Base-by-base conservation (phyloP, 1,140 invertebrate species). In the Gryon sp. region DNA sequence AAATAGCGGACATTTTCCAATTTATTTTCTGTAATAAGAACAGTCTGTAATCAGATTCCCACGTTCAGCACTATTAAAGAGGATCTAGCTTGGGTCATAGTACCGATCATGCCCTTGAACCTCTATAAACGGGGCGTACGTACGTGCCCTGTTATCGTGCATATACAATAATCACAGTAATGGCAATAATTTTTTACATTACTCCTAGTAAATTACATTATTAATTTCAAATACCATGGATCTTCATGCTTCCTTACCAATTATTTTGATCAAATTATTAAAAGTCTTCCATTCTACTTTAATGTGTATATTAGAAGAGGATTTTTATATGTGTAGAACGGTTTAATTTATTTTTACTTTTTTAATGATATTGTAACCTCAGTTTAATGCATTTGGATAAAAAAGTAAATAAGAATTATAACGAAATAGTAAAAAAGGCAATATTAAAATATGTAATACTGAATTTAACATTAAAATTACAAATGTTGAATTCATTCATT, bases 51-150 rank as follows among this genome's bases (percentile, higher is more conserved):
- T 80, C 76, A 76, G 76, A 72, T 81, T 81, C 77, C 79, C 79
- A 81, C 79, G 79, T 55, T 79, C 60, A 63, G 74, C 30, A 55
- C 59, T 60, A 79, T 81, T 79, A 76, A 69, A 65, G 63, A 53
- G 36, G 19, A 70, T 69, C 66, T 70, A 76, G 66, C 65, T 22
- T 70, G 43, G 30, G 63, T 65, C 60, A 60, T 57, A 57, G 53
- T 66, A 65, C 57, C 34, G 28, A 62, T 78, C 52, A 20, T 76
- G 69, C 53, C 60, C 75, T 73, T 70, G 59, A 66, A 73, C 46
- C 72, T 66, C 40, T 59, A 60, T 45, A 52, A 45, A 57, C 40
- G 59, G 62, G 59, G 30, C 19, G 38, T 68, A 55, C 14, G 19
- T 52, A 68, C 22, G 22, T 52, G 38, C 16, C 24, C 16, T 36